phyloP scores from a whole-genome alignment of 92 coral and sea anemone species.

The Paragorgia papillata region DNA sequence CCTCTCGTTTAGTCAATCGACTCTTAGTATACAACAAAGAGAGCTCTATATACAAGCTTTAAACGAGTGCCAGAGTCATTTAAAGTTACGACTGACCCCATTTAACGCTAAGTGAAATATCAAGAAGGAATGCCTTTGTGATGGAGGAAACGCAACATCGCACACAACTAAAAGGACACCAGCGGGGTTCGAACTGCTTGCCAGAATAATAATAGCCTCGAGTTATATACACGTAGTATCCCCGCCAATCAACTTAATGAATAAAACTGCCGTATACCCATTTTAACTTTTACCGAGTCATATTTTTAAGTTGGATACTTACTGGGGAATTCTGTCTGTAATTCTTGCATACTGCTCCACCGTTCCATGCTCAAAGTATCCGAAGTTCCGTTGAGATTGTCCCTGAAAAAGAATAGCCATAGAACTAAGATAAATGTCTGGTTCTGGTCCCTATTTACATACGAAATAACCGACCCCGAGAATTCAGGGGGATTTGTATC shows the following conservation, averaged over 20 bases:
- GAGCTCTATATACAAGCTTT: neutral
- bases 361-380: slow-evolving; percentile 28
- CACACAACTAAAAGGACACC: slow-evolving; percentile 2
- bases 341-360: slow-evolving; percentile 36
- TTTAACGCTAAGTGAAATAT: slow-evolving; percentile 25
- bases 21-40: neutral
- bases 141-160: slow-evolving; percentile 36
- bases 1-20: neutral
- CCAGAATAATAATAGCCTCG: slow-evolving; percentile 32
- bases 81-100: neutral
- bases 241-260: neutral
- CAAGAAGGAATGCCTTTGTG: slow-evolving; percentile 37
- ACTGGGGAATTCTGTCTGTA: slow-evolving; percentile 28
- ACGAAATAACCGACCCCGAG: neutral
- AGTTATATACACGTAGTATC: neutral
- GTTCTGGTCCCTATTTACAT: neutral
- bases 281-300: neutral
- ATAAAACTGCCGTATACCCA: neutral
- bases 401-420: slow-evolving; percentile 9
- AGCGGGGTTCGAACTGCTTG: slow-evolving; percentile 21
- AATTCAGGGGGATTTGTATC: too few relatives aligned
- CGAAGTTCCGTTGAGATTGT: slow-evolving; percentile 14
- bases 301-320: neutral
- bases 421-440: neutral
- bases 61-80: neutral